phyloP scores from a whole-genome alignment of 2,888 invertebrate genomes.

The Scelioninae gen. 2 region DNA sequence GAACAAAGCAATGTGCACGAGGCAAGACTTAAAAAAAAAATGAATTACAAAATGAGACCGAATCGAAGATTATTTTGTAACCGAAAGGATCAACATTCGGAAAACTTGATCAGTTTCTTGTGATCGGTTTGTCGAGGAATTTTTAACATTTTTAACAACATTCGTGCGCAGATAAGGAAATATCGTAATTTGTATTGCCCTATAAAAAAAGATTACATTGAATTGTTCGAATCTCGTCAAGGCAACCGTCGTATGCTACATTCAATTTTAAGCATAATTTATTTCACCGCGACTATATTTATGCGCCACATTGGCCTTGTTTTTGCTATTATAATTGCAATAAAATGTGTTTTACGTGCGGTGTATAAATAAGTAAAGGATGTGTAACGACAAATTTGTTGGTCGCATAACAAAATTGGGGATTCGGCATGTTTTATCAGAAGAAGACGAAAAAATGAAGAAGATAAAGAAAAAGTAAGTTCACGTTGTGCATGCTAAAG shows the following conservation, averaged over 20 bases:
- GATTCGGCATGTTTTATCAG: too few relatives aligned
- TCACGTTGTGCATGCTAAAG: too few relatives aligned
- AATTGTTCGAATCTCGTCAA: constrained; percentile 55
- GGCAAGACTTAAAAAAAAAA: not conserved
- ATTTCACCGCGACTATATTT: constrained; percentile 54
- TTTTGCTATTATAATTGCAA: constrained; percentile 51
- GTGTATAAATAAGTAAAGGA: constrained; percentile 23
- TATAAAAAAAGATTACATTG: constrained; percentile 53
- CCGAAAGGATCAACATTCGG: too few relatives aligned
- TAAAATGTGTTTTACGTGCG: constrained; percentile 33
- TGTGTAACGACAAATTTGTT: constrained; percentile 15
- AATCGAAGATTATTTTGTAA: too few relatives aligned
- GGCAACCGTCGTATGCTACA: constrained; percentile 39
- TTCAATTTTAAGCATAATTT: constrained; percentile 53
- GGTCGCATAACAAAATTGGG: not conserved
- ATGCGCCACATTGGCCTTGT: constrained; percentile 53
- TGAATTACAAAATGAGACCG: too few relatives aligned
- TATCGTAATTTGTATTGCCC: constrained; percentile 22
- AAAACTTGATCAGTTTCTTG: too few relatives aligned
- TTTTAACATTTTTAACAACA: constrained; percentile 13
- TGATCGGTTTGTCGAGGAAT: not conserved
- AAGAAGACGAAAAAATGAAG: too few relatives aligned
- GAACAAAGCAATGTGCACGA: constrained; percentile 6
- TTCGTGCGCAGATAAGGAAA: constrained; percentile 43
- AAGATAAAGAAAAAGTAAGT: too few relatives aligned